phyloP scores from a whole-genome alignment of 2,797 vertebrate species.

The Sparidentex hasta region DNA sequence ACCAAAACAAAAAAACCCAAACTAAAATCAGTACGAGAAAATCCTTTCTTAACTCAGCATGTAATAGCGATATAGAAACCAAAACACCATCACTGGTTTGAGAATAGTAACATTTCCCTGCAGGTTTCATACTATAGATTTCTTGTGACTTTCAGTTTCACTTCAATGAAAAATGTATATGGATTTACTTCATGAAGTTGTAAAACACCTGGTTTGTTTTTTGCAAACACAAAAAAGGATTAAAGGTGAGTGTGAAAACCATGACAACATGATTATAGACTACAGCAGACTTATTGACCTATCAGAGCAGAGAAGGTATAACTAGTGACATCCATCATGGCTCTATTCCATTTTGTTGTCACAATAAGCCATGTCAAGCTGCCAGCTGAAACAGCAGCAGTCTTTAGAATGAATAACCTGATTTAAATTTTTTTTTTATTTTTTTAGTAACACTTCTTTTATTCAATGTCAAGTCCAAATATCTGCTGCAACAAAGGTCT shows the following conservation, averaged over 20 bases:
- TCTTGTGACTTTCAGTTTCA: background rate
- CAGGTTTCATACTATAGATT: background rate
- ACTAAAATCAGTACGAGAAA: background rate
- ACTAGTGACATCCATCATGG: background rate
- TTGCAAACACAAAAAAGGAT: too few relatives aligned
- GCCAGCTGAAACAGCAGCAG: too few relatives aligned
- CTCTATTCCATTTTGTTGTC: background rate
- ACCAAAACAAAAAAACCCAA: too few relatives aligned
- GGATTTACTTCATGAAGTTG: background rate
- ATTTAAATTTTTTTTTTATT: too few relatives aligned
- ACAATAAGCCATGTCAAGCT: background rate
- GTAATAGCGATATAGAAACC: background rate
- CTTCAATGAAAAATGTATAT: background rate
- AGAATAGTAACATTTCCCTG: background rate
- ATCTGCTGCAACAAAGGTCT: too few relatives aligned
- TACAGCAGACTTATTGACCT: background rate
- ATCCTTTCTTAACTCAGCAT: background rate
- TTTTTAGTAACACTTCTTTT: background rate
- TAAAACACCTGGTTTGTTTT: background rate
- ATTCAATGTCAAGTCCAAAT: too few relatives aligned
- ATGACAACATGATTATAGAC: background rate
- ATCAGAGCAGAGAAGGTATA: background rate
- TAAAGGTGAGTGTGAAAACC: background rate
- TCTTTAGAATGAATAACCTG: too few relatives aligned
- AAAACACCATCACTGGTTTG: background rate